Conservation (phyloP, 2,888 invertebrate genomes). For the Sceliomorpha sp. region DNA sequence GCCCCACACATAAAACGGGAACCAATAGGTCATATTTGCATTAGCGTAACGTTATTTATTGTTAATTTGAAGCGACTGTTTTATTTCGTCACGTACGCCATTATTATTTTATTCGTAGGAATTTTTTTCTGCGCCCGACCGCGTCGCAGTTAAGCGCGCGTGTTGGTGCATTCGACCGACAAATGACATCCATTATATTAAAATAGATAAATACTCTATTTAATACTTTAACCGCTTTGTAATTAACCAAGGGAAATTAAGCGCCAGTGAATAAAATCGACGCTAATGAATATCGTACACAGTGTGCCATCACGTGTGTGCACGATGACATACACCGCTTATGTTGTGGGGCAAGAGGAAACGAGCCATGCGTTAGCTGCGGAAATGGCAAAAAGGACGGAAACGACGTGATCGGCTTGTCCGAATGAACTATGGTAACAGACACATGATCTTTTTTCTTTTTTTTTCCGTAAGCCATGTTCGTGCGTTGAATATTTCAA, state of each 20-base stretch:
- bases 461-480: slow-evolving; percentile 18
- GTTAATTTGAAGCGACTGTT: slow-evolving; percentile 9
- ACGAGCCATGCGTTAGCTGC: slow-evolving; percentile 48
- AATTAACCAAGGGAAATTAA: slow-evolving; percentile 43
- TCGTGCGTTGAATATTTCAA: slow-evolving; percentile 40
- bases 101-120: slow-evolving; percentile 16
- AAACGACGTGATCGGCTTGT: slow-evolving; percentile 56
- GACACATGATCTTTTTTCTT: slow-evolving; percentile 43
- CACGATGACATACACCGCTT: slow-evolving; percentile 41
- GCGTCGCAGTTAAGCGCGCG: slow-evolving; percentile 3
- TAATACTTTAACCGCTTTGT: slow-evolving; percentile 40
- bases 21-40: no score
- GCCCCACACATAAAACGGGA: no score
- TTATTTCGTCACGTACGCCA: background rate
- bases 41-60: background rate
- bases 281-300: slow-evolving; percentile 43
- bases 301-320: slow-evolving; percentile 28
- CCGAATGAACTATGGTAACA: slow-evolving; percentile 46
- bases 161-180: slow-evolving; percentile 19
- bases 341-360: slow-evolving; percentile 41
- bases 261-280: slow-evolving; percentile 38
- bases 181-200: slow-evolving; percentile 44
- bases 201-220: slow-evolving; percentile 39
- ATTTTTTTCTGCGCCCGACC: slow-evolving; percentile 1
- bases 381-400: slow-evolving; percentile 54